Conservation (phyloP, 2,888 invertebrate genomes). For the Pemphredon lugubris region DNA sequence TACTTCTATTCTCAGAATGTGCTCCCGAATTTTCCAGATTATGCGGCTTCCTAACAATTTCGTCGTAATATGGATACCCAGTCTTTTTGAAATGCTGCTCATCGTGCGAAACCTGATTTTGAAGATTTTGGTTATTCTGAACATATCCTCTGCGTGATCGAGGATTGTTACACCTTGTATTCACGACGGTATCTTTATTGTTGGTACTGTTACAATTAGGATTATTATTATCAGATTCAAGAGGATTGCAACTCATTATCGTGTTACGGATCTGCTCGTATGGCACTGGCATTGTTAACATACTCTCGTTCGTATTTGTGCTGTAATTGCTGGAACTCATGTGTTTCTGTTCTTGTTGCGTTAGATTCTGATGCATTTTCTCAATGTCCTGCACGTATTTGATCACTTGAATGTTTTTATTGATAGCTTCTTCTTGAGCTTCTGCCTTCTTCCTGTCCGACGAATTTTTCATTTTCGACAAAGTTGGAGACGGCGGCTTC, state of each 20-base stretch:
- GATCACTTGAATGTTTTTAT: conserved; percentile 76
- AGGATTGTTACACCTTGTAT: conserved; percentile 65
- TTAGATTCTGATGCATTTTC: conserved; percentile 81
- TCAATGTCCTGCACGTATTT: conserved; percentile 82
- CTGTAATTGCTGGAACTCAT: conserved; percentile 57
- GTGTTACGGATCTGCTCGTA: conserved; percentile 65
- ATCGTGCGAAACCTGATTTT: conserved; percentile 52
- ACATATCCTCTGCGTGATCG: conserved; percentile 69
- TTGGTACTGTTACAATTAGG: conserved; percentile 52
- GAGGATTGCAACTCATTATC: conserved; percentile 46
- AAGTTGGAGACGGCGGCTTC: conserved; percentile 73
- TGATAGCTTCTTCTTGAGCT: conserved; percentile 77
- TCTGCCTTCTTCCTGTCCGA: conserved; percentile 73
- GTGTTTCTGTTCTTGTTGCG: conserved; percentile 77
- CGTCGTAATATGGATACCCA: conserved; percentile 52
- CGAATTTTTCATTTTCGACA: conserved; percentile 71
- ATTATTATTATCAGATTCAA: conserved; percentile 62
- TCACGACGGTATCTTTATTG: conserved; percentile 64
- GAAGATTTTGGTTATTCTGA: conserved; percentile 60
- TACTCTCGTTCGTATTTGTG: conserved; percentile 63
- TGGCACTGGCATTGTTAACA: conserved; percentile 54
- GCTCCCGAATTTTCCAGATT: conserved; percentile 32
- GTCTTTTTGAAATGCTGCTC: conserved; percentile 69
- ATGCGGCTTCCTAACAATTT: conserved; percentile 45
- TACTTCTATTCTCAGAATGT: conserved; percentile 49